Conservation (phyloP, 2,797 vertebrate genomes). For the Naso thynnoides region DNA sequence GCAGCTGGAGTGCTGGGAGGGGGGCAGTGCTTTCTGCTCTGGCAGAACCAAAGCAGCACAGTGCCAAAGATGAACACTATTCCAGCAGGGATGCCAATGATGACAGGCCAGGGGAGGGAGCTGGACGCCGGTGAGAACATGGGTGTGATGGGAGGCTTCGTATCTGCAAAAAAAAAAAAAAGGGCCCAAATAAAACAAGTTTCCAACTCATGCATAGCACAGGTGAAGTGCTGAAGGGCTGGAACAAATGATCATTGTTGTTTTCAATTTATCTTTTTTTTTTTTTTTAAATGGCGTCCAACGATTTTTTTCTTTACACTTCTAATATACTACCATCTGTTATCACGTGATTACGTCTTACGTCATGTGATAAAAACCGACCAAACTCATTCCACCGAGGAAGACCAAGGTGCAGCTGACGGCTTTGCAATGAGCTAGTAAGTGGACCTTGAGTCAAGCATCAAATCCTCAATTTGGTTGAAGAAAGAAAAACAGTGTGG, state of each 20-base stretch:
- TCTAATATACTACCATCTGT: not conserved
- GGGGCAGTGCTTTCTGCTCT: constrained; percentile 94
- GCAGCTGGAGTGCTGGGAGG: constrained; percentile 65
- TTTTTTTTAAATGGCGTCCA: not conserved
- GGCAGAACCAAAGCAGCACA: constrained; percentile 96
- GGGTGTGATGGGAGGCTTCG: constrained; percentile 89
- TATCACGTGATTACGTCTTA: not conserved
- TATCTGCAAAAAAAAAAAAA: constrained; percentile 83
- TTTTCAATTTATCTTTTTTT: not conserved
- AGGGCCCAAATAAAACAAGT: constrained; percentile 11
- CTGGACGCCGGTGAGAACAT: constrained; percentile 85
- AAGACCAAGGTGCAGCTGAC: not conserved
- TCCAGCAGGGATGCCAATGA: constrained; percentile 96
- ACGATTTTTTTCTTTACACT: not conserved
- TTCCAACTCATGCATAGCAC: constrained; percentile 2
- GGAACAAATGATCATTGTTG: not conserved
- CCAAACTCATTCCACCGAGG: not conserved
- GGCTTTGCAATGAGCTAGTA: not conserved
- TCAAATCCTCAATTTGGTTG: not conserved
- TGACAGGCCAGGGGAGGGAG: constrained; percentile 96
- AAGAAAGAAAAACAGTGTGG: too few species aligned
- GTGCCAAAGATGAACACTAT: constrained; percentile 97
- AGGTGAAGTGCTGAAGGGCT: constrained; percentile 2
- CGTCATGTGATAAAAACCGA: not conserved
- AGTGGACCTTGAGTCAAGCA: not conserved